Percentiles rank a stretch among this genome's conserved stretches.
Conservation (phyloP, 2,113 vertebrate species). For the Blennius ocellaris region DNA sequence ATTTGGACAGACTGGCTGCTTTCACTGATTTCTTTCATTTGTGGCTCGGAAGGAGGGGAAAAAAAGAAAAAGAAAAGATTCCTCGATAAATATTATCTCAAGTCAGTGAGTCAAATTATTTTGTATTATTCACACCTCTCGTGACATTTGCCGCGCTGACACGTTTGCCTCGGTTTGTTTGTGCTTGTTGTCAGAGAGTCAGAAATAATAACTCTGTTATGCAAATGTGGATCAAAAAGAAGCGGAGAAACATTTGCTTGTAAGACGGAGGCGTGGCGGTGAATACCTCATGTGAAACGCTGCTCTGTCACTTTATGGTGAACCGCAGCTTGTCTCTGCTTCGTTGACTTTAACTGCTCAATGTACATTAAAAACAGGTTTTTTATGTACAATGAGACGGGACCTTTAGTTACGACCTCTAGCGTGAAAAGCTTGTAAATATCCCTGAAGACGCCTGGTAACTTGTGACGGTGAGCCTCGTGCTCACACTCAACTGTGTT, state of each 20-base stretch:
- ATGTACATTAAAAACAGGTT: not conserved
- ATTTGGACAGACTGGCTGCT: not conserved
- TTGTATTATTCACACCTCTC: not conserved
- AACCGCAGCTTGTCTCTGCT: not conserved
- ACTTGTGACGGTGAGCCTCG: not conserved
- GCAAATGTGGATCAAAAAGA: not conserved
- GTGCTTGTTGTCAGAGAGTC: slow-evolving; percentile 5
- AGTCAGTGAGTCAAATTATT: not conserved
- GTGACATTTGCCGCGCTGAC: not conserved
- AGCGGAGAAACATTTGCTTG: not conserved
- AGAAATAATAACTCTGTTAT: not conserved
- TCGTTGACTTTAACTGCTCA: not conserved
- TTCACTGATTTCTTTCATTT: slow-evolving; percentile 4
- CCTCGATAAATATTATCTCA: not conserved
- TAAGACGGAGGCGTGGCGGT: not conserved
- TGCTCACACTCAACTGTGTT: not conserved
- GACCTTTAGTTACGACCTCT: not conserved
- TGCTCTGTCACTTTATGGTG: not conserved
- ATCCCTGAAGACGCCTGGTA: not conserved
- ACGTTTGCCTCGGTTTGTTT: slow-evolving; percentile 4
- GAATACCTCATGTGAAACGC: not conserved
- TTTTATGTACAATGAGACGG: not conserved
- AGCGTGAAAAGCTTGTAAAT: not conserved
- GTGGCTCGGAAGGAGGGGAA: not conserved
- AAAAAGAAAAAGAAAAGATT: not conserved